phyloP scores from a whole-genome alignment of 1,140 invertebrate species.

The Drosophila azteca region DNA sequence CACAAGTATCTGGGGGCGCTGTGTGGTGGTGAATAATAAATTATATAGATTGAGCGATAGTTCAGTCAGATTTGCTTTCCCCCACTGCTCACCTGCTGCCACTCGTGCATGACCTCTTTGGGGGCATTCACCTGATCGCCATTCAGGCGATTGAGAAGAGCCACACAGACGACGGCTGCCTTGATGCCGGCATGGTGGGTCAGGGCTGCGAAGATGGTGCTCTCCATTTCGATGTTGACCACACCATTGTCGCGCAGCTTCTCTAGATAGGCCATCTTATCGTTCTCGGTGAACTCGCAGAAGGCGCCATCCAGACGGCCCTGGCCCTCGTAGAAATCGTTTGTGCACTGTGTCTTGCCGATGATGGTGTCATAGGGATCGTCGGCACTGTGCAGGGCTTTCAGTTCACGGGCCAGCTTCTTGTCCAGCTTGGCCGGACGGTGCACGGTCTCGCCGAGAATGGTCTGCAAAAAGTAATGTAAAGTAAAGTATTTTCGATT shows the following conservation, averaged over 20 bases:
- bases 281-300: slow-evolving; percentile 95
- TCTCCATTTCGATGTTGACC: slow-evolving; percentile 99
- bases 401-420: slow-evolving; percentile 91
- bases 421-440: slow-evolving; percentile 93
- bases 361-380: slow-evolving; percentile 93
- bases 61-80: not conserved
- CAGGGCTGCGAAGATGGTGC: slow-evolving; percentile 92
- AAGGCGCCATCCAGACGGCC: slow-evolving; percentile 98
- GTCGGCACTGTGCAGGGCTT: slow-evolving; percentile 88
- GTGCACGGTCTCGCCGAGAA: slow-evolving; percentile 93
- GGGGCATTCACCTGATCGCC: slow-evolving; percentile 96
- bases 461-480: slow-evolving; percentile 87
- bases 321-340: slow-evolving; percentile 99
- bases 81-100: slow-evolving; percentile 86
- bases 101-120: slow-evolving; percentile 95
- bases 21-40: not conserved
- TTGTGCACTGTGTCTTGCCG: slow-evolving; percentile 97
- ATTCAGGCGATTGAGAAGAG: slow-evolving; percentile 95
- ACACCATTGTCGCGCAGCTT: slow-evolving; percentile 91
- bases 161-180: slow-evolving; percentile 96
- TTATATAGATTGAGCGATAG: not conserved
- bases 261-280: slow-evolving; percentile 95
- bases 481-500: not conserved
- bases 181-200: slow-evolving; percentile 97
- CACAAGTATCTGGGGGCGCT: slow-evolving; percentile 94